A percentile compares a stretch with the other conserved stretches of the same genome.
Evolutionary conservation across 2,113 vertebrate species (phyloP).

Genomic region (Edolisoma coerulescens): DNA sequence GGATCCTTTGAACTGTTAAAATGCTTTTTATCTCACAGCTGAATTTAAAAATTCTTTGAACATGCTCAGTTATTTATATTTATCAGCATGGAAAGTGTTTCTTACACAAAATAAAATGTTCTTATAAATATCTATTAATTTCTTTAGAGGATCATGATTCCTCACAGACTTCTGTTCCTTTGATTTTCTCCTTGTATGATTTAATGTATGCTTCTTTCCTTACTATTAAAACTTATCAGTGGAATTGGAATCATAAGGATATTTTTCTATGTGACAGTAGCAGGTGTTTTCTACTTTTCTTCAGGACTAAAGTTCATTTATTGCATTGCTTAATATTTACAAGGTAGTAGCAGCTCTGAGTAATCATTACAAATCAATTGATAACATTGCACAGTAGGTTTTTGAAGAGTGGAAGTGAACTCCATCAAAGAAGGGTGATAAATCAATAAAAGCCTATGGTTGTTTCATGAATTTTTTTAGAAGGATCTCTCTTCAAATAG

Average conservation of each 20-base stretch:
- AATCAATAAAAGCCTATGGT: background rate
- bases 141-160: background rate
- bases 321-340: background rate
- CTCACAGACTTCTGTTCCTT: background rate
- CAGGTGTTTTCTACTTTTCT: background rate
- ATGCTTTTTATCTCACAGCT: background rate
- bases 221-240: background rate
- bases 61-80: background rate
- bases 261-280: background rate
- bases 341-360: background rate
- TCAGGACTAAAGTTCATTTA: background rate
- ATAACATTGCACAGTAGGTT: background rate
- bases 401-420: background rate
- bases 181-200: background rate
- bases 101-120: background rate
- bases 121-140: background rate
- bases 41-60: slow-evolving; percentile 26
- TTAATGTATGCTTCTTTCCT: background rate
- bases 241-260: background rate
- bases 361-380: slow-evolving; percentile 18
- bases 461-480: background rate
- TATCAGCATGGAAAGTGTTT: background rate
- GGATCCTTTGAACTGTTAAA: slow-evolving; percentile 14
- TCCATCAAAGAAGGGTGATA: background rate
- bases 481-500: background rate